Conservation (phyloP, 2,113 vertebrate species). For the Datnioides undecimradiatus region DNA sequence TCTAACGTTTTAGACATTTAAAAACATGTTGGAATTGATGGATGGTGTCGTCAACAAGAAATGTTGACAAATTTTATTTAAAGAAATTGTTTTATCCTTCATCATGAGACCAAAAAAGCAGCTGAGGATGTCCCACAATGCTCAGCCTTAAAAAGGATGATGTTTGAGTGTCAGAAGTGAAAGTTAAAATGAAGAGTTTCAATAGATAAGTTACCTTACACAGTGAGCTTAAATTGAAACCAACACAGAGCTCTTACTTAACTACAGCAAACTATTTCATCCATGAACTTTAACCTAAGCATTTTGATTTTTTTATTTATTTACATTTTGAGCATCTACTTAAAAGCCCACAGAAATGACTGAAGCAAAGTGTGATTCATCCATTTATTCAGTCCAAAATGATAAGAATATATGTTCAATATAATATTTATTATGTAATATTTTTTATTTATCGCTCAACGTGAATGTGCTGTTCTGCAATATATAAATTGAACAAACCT, state of each 20-base stretch:
- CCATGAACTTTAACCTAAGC: background rate
- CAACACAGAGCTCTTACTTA: background rate
- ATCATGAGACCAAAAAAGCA: background rate
- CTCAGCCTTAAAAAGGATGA: too few relatives aligned
- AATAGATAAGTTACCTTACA: background rate
- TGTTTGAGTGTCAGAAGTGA: background rate
- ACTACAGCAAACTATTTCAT: background rate
- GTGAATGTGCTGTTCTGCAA: too few relatives aligned
- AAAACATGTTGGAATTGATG: background rate
- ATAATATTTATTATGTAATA: background rate
- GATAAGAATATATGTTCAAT: background rate
- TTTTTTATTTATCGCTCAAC: too few relatives aligned
- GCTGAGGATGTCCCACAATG: background rate
- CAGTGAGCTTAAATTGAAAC: background rate
- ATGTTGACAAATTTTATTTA: background rate
- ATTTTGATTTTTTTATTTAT: background rate
- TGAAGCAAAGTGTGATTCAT: background rate
- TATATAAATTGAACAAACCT: constrained; percentile 64
- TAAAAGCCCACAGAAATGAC: background rate
- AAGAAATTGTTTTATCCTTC: background rate
- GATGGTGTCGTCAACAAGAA: background rate
- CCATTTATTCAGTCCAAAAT: background rate
- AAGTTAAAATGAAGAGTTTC: background rate
- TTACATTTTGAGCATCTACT: background rate
- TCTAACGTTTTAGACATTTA: background rate